Evolutionary conservation across 1,140 invertebrate genomes (phyloP).

Genomic region (Stegodyphus dumicola): DNA sequence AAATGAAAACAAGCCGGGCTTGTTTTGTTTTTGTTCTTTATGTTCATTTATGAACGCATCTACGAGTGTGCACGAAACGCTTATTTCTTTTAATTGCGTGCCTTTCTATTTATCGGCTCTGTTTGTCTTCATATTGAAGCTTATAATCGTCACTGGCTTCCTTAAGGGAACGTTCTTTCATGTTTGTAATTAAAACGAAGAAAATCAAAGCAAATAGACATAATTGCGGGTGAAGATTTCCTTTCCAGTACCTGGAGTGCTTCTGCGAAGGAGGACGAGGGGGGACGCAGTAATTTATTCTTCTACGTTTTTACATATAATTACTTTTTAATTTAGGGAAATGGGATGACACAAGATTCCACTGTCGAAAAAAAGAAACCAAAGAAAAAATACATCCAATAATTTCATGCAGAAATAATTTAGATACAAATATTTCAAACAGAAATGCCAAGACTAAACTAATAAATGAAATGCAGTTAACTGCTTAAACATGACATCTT

Average conservation of each 20-base stretch:
- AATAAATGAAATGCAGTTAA: neutral
- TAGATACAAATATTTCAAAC: too few species aligned
- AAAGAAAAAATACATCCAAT: too few species aligned
- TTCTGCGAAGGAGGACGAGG: neutral
- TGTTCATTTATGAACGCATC: slow-evolving; percentile 56
- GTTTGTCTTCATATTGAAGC: slow-evolving; percentile 53
- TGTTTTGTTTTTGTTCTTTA: slow-evolving; percentile 37
- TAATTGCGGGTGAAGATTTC: slow-evolving; percentile 59
- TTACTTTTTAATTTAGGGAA: slow-evolving; percentile 6
- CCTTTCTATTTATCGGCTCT: slow-evolving; percentile 54
- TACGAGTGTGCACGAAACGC: slow-evolving; percentile 29
- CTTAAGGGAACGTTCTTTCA: slow-evolving; percentile 40
- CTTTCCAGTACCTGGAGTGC: slow-evolving; percentile 25
- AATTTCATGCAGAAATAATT: too few species aligned
- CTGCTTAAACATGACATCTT: too few species aligned
- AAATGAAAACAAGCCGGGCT: slow-evolving; percentile 51
- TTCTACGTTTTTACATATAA: neutral
- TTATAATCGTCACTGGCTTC: slow-evolving; percentile 38
- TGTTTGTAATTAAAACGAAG: slow-evolving; percentile 59
- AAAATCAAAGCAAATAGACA: slow-evolving; percentile 60
- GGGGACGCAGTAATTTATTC: slow-evolving; percentile 16
- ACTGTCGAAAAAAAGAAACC: neutral
- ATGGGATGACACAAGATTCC: neutral
- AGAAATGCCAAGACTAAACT: neutral
- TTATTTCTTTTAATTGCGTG: slow-evolving; percentile 60